Evolutionary conservation across 2,888 invertebrate species (phyloP), one percentile per base, ranked within the genome.

Genomic region (Muscina levida): DNA sequence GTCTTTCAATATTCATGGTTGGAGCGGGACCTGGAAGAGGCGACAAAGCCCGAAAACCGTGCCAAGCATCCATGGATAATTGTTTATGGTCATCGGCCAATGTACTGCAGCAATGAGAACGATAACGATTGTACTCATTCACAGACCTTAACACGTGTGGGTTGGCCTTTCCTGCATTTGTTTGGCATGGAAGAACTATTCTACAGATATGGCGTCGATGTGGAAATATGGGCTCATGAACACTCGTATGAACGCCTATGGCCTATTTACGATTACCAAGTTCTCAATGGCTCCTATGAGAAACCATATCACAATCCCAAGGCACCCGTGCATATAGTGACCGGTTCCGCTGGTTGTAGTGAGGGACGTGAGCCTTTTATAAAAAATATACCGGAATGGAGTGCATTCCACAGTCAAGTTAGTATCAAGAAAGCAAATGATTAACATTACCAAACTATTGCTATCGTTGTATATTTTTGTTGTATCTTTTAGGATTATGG

Each of bases 171-270:
- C 77, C 85, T 93, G 2, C 93, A 93, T 72, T 90, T 93, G 88
- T 95, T 94, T 86, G 94, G 94, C 0, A 89, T 99, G 84, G 99
- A 99, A 91, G 92, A 95, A 17, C 91, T 99, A 44, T 95, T 99
- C 85, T 94, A 95, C 88, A 92, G 96, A 84, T 94, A 95, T 89
- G 97, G 97, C 42, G 99, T 99, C 26, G 99, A 99, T 92, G 90
- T 99, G 72, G 95, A 94, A 88, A 92, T 99, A 56, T 98, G 98
- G 97, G 99, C 98, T 0, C 99, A 99, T 90, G 98, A 99, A 89
- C 99, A 99, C 91, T 96, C 97, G 4, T 99, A 98, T 89, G 99
- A 99, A 91, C 92, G 99, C 53, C 91, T 97, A 48, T 99, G 97
- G 96, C 99, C 99, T 8, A 93, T 98, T 74, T 99, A 97, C 91